These are phyloP conservation scores for Synanthedon formicaeformis DNA, from an alignment of 2,888 invertebrate genomes.

Conservation along the genomic window DNA sequence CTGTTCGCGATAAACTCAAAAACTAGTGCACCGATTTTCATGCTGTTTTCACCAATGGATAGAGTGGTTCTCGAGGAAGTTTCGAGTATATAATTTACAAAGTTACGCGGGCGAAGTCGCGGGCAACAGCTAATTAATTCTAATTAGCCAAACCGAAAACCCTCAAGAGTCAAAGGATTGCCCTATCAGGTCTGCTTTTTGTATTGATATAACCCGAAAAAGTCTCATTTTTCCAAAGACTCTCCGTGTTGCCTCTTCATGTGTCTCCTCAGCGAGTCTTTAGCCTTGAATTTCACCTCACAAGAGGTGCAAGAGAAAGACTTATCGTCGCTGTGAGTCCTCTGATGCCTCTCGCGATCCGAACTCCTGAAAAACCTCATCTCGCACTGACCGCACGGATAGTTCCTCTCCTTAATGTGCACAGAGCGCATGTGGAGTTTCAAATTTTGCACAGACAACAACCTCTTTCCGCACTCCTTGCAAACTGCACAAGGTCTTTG, in stretches of 20 bases:
- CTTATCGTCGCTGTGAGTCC: conserved; percentile 24
- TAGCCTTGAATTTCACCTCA: conserved; percentile 26
- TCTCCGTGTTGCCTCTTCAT: conserved; percentile 24
- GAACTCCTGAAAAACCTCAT: conserved; percentile 29
- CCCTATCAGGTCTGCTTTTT: too few species aligned
- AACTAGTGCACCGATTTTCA: too few species aligned
- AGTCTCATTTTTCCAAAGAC: too few species aligned
- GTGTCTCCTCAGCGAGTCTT: conserved; percentile 31
- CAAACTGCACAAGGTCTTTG: conserved; percentile 18
- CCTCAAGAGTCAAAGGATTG: too few species aligned
- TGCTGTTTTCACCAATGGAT: too few species aligned
- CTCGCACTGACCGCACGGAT: conserved; percentile 21
- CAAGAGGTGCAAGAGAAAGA: conserved; percentile 28
- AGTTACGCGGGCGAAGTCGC: too few species aligned
- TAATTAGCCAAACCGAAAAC: too few species aligned
- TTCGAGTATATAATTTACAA: too few species aligned
- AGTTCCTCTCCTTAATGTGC: conserved; percentile 27
- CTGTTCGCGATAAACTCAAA: too few species aligned
- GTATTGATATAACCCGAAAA: too few species aligned
- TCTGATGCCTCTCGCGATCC: conserved; percentile 27
- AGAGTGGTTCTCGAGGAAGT: too few species aligned
- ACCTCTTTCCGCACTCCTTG: conserved; percentile 25
- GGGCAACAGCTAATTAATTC: too few species aligned
- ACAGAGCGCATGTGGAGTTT: conserved; percentile 24
- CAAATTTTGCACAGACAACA: conserved; percentile 19